These are phyloP conservation scores for Aphis gossypii DNA, from an alignment of 1,140 invertebrate genomes.

Conservation along the genomic window DNA sequence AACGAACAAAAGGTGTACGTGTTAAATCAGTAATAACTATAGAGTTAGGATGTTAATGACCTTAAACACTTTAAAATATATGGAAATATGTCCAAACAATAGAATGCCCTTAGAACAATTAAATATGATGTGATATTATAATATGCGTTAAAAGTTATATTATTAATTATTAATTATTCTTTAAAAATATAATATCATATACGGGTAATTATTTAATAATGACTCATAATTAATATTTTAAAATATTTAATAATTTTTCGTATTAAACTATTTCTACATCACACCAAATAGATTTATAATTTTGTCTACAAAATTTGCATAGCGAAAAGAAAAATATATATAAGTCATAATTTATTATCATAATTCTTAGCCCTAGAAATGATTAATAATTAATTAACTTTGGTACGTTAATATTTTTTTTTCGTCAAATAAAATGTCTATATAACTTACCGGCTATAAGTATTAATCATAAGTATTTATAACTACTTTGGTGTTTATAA, in stretches of 20 bases:
- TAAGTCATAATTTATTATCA: too few relatives aligned
- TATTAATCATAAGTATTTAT: too few relatives aligned
- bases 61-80: not conserved
- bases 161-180: not conserved
- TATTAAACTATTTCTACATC: not conserved
- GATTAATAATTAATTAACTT: too few relatives aligned
- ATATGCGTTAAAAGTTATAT: not conserved
- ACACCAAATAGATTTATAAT: too few relatives aligned
- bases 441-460: too few relatives aligned
- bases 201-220: not conserved
- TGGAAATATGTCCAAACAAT: constrained; percentile 2
- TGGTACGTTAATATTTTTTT: too few relatives aligned
- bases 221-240: too few relatives aligned
- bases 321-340: not conserved
- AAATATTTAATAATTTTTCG: too few relatives aligned
- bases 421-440: too few relatives aligned
- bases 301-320: not conserved
- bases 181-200: not conserved
- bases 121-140: not conserved
- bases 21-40: not conserved
- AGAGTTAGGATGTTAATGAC: not conserved
- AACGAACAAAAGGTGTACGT: not conserved
- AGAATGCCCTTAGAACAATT: not conserved
- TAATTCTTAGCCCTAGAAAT: too few relatives aligned
- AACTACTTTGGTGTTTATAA: too few relatives aligned